Evolutionary conservation across 2,888 invertebrate genomes (phyloP).

Genomic region (Orthosia gracilis): DNA sequence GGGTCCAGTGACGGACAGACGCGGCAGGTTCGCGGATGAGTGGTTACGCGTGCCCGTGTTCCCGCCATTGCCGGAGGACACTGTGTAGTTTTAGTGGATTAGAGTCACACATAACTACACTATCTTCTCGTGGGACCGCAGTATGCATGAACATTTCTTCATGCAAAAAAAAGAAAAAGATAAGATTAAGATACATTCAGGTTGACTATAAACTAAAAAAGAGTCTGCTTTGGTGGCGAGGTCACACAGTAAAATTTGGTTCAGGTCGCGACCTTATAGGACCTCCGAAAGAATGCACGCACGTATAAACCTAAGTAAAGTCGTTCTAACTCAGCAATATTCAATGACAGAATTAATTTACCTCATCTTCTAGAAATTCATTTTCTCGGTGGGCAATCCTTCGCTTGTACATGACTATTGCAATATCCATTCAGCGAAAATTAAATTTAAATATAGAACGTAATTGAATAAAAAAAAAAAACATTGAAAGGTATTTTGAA

Average conservation of each 20-base stretch:
- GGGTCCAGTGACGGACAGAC: too few relatives aligned
- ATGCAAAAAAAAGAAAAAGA: background rate
- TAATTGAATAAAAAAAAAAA: constrained; percentile 24
- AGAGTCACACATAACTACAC: too few relatives aligned
- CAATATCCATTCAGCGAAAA: constrained; percentile 5
- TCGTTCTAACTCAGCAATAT: constrained; percentile 10
- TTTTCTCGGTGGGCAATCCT: constrained; percentile 16
- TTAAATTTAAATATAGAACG: constrained; percentile 39
- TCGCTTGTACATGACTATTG: background rate
- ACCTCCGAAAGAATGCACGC: background rate
- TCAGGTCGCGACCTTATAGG: background rate
- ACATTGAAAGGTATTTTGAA: constrained; percentile 9
- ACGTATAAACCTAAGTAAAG: background rate
- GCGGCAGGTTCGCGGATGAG: too few relatives aligned
- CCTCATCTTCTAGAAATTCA: background rate
- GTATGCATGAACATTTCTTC: too few relatives aligned
- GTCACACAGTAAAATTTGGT: background rate
- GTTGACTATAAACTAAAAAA: background rate
- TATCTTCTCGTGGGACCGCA: too few relatives aligned
- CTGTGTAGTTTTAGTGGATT: too few relatives aligned
- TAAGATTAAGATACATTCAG: background rate
- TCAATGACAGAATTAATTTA: constrained; percentile 21
- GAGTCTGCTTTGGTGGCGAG: background rate
- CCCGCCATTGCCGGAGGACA: too few relatives aligned
- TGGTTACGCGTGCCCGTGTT: too few relatives aligned